Conservation (phyloP, 2,888 invertebrate species). For the Pinctada fucata region DNA sequence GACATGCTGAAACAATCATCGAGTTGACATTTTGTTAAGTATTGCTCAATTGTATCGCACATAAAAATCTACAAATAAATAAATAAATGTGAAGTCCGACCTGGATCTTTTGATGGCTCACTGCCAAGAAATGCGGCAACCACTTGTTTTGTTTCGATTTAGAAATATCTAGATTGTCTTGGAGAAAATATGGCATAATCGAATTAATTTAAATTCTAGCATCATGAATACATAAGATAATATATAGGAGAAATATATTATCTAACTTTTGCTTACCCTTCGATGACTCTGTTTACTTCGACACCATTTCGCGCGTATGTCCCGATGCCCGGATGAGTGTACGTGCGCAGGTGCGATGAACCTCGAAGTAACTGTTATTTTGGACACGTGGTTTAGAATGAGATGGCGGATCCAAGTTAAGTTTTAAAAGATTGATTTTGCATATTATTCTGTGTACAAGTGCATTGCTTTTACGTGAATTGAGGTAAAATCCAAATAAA, state of each 20-base stretch:
- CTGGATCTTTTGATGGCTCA: slow-evolving; percentile 14
- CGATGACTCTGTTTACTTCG: slow-evolving; percentile 62
- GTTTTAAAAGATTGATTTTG: too few species aligned
- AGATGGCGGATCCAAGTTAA: too few species aligned
- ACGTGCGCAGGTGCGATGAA: slow-evolving; percentile 58
- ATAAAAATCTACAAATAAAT: not conserved
- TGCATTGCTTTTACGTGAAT: too few species aligned
- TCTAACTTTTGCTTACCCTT: slow-evolving; percentile 29
- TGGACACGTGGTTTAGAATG: slow-evolving; percentile 9
- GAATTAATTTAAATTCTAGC: not conserved
- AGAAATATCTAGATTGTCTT: not conserved
- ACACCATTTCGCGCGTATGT: slow-evolving; percentile 73
- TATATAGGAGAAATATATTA: not conserved
- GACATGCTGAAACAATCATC: too few species aligned
- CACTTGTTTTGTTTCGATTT: slow-evolving; percentile 4
- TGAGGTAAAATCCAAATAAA: too few species aligned
- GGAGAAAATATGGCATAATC: slow-evolving; percentile 9
- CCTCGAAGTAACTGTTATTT: slow-evolving; percentile 6
- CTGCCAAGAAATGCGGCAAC: not conserved
- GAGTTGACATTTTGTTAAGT: too few species aligned
- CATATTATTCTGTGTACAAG: too few species aligned
- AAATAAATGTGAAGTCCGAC: not conserved
- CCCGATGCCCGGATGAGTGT: slow-evolving; percentile 62
- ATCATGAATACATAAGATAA: too few species aligned
- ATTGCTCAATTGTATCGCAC: too few species aligned